Evolutionary conservation across 53 echinoderm and acorn worm species (phyloP).

Genomic region (Temnopleurus reevesii): DNA sequence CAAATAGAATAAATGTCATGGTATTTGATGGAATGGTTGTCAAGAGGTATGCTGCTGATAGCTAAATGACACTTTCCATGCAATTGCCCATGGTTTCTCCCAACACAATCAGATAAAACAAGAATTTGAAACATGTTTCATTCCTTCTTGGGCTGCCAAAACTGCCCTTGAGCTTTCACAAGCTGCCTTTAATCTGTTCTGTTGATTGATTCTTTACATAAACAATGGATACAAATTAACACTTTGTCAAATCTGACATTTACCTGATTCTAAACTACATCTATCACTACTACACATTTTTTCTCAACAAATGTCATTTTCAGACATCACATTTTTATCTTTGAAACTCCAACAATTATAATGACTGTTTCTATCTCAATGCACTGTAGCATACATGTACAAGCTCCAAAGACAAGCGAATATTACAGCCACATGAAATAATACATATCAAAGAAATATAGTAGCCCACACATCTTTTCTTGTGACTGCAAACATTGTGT

Average conservation of each 20-base stretch:
- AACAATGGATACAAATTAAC: neutral
- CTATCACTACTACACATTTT: neutral
- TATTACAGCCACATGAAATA: neutral
- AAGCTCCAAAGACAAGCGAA: neutral
- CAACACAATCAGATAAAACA: neutral
- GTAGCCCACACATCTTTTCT: neutral
- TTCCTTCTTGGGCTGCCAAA: neutral
- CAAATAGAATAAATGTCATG: neutral
- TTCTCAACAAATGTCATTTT: neutral
- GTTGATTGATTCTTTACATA: neutral
- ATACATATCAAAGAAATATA: neutral
- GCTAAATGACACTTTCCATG: neutral
- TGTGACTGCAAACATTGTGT: neutral
- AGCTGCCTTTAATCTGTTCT: constrained; percentile 22
- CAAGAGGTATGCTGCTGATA: neutral
- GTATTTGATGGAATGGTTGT: neutral
- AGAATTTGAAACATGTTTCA: too few relatives aligned
- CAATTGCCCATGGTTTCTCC: neutral
- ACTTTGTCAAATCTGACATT: neutral
- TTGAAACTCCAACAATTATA: neutral
- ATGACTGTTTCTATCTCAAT: neutral
- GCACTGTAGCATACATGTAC: constrained; percentile 12
- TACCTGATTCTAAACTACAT: neutral
- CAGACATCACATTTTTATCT: constrained; percentile 10
- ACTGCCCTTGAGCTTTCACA: neutral